Evolutionary conservation across 2,888 invertebrate genomes (phyloP), one percentile per base, ranked within the genome.

Genomic region (Myathropa florea): DNA sequence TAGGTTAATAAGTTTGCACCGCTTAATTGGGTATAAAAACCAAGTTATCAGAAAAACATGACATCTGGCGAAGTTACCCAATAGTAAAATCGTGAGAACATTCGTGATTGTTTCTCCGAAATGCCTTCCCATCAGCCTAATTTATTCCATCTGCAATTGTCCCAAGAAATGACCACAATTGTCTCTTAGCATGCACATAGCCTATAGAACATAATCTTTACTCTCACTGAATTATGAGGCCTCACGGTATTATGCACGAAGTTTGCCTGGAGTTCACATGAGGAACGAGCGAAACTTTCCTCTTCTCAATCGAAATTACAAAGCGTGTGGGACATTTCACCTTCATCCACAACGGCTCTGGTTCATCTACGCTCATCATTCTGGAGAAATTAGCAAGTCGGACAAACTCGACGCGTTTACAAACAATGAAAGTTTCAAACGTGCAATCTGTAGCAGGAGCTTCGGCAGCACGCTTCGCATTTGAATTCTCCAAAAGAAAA

Each of bases 321-420:
- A 77, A 73, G 85, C 85, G 77, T 85, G 85, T 82, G 85, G 85
- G 85, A 85, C 85, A 78, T 77, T 82, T 82, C 85, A 82, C 85
- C 85, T 78, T 46, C 46, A 18, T n/a, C 46, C 70, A 9, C 57
- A 10, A n/a, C 1, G 36, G 10, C 21, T 39, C 9, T 12, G 18
- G n/a, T 14, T 57, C 10, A 33, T 18, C 21, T 57, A 24, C 72
- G 65, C 65, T 79, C 78, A 78, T 86, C 78, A 83, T 83, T 78
- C 86, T 86, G 86, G 82, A 79, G 82, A 86, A 86, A 82, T 79
- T 86, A 73, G 30, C 83, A 70, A 75, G 64, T 46, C 33, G 14
- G 21, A n/a, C 46, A 63, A 64, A 67, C 60, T 33, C 23, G 33
- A 71, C 67, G 73, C 71, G 76, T 33, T 80, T 72, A 71, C 82